Percentiles rank a stretch among this genome's conserved stretches.
These are phyloP conservation scores for Trachymyrmex cornetzi DNA, from an alignment of 1,140 invertebrate genomes.

Conservation along the genomic window DNA sequence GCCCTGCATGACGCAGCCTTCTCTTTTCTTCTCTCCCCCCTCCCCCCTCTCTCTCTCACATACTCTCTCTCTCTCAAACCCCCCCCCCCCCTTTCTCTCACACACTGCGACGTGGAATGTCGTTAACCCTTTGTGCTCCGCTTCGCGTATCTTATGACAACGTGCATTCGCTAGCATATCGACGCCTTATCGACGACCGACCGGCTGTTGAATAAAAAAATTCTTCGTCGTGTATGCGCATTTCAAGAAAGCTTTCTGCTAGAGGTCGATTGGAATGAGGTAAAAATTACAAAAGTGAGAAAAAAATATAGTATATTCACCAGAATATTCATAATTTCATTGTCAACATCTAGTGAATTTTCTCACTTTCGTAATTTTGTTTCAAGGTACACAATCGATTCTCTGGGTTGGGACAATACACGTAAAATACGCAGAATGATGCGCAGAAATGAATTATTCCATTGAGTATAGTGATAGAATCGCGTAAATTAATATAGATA, in stretches of 20 bases:
- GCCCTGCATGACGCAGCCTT: neutral
- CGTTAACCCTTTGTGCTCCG: slow-evolving; percentile 57
- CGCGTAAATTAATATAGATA: neutral
- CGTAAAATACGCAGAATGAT: slow-evolving; percentile 8
- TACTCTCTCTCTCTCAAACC: neutral
- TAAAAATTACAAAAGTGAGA: too few relatives aligned
- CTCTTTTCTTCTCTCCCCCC: neutral
- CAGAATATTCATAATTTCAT: too few relatives aligned
- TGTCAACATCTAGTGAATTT: too few relatives aligned
- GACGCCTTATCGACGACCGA: slow-evolving; percentile 25
- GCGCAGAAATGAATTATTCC: neutral
- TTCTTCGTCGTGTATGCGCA: neutral
- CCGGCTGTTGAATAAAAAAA: slow-evolving; percentile 47
- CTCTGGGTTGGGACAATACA: neutral
- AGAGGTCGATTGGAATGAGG: too few relatives aligned
- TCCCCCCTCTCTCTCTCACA: neutral
- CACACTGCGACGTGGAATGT: slow-evolving; percentile 21
- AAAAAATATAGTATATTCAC: too few relatives aligned
- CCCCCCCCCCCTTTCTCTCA: neutral
- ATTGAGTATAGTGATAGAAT: neutral
- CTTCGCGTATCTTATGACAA: slow-evolving; percentile 44
- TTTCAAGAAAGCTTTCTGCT: neutral
- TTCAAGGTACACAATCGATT: too few relatives aligned
- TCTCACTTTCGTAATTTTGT: too few relatives aligned
- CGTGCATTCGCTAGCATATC: slow-evolving; percentile 27